Percentiles rank a stretch among this genome's conserved stretches.
Evolutionary conservation across 2,113 vertebrate genomes (phyloP).

Genomic region (Chaetura pelagica): DNA sequence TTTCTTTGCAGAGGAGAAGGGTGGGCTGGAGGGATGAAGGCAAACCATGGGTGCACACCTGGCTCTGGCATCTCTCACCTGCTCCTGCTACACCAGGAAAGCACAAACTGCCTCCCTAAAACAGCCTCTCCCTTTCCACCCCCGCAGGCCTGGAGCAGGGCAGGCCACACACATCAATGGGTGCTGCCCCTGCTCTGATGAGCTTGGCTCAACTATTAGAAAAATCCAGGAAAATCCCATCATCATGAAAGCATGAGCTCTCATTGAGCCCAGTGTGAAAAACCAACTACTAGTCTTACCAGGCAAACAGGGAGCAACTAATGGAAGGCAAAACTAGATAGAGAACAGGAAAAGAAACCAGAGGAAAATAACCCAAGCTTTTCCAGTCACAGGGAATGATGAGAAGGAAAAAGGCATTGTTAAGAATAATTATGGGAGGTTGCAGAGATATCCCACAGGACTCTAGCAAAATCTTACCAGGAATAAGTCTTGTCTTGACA

Average conservation of each 20-base stretch:
- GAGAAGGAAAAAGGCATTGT: background rate
- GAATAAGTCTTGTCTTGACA: background rate
- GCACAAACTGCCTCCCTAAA: background rate
- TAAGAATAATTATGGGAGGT: background rate
- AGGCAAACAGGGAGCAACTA: background rate
- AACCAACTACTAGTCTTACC: background rate
- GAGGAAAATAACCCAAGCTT: background rate
- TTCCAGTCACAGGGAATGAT: background rate
- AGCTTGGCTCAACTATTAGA: background rate
- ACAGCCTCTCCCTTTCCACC: background rate
- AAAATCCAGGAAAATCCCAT: background rate
- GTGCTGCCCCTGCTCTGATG: background rate
- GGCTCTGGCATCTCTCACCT: background rate
- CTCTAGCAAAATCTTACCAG: background rate
- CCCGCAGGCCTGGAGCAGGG: background rate
- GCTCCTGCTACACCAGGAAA: rapidly evolving
- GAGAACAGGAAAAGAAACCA: rapidly evolving
- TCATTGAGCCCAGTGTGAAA: background rate
- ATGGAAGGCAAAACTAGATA: background rate
- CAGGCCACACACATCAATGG: background rate
- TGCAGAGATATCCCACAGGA: background rate
- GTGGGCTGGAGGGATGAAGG: background rate
- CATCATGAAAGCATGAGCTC: background rate
- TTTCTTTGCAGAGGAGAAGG: background rate
- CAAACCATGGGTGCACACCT: background rate